phyloP scores from a whole-genome alignment of 2,888 invertebrate genomes.

The Meteorus colon region DNA sequence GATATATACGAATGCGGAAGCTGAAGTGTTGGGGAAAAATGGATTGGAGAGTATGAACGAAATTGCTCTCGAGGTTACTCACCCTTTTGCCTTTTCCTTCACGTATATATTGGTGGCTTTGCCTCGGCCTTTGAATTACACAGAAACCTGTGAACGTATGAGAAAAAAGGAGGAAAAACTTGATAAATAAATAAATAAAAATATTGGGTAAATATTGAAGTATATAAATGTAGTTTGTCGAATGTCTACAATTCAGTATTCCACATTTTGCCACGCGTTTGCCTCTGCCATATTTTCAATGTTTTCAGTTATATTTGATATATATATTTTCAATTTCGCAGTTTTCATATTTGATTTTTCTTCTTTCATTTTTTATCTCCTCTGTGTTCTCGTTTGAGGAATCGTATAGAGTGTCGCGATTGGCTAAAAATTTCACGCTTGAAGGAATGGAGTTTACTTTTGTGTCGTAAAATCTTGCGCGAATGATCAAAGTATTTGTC shows the following conservation, averaged over 20 bases:
- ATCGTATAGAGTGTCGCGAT: slow-evolving; percentile 32
- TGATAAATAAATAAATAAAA: slow-evolving; percentile 13
- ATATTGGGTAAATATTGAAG: not conserved
- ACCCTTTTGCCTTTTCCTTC: slow-evolving; percentile 91
- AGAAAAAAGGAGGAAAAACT: not conserved
- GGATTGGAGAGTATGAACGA: slow-evolving; percentile 19
- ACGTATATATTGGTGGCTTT: slow-evolving; percentile 87
- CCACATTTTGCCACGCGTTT: slow-evolving; percentile 24
- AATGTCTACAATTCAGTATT: slow-evolving; percentile 4
- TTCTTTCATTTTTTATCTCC: slow-evolving; percentile 41
- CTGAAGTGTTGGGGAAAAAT: slow-evolving; percentile 12
- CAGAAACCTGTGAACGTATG: slow-evolving; percentile 80
- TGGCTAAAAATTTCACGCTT: slow-evolving; percentile 44
- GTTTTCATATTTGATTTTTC: slow-evolving; percentile 24
- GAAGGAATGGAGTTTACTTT: slow-evolving; percentile 38
- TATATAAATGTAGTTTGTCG: slow-evolving; percentile 8
- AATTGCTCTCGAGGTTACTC: slow-evolving; percentile 68
- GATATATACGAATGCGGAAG: slow-evolving; percentile 1
- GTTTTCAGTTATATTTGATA: slow-evolving; percentile 9
- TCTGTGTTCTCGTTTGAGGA: slow-evolving; percentile 37
- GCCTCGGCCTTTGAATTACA: slow-evolving; percentile 87
- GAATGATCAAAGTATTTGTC: slow-evolving; percentile 45
- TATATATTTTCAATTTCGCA: slow-evolving; percentile 28
- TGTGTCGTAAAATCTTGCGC: slow-evolving; percentile 41
- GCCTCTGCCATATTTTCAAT: slow-evolving; percentile 1